Evolutionary conservation across 2,888 invertebrate species (phyloP).

Genomic region (Cybosia mesomella): DNA sequence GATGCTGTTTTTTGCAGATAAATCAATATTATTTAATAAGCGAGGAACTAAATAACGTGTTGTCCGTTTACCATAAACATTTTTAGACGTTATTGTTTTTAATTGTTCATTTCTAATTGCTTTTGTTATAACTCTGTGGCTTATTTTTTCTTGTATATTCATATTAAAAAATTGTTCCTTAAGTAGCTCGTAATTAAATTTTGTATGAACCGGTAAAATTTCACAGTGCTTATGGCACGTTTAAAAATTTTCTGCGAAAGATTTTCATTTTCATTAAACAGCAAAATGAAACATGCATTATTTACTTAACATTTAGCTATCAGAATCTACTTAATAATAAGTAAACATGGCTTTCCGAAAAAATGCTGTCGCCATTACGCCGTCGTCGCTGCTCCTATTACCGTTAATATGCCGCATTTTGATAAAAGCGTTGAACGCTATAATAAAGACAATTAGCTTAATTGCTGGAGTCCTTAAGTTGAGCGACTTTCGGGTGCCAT

Average conservation of each 20-base stretch:
- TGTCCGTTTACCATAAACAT: no score
- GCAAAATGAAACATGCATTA: background rate
- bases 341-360: constrained; percentile 3
- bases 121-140: no score
- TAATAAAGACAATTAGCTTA: constrained; percentile 76
- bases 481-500: constrained; percentile 67
- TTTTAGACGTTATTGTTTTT: no score
- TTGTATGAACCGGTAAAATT: no score
- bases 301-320: background rate
- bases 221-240: no score
- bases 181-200: no score
- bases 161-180: no score
- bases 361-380: constrained; percentile 28
- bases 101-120: no score
- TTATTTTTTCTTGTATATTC: no score
- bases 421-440: constrained; percentile 68
- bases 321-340: background rate
- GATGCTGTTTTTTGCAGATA: no score
- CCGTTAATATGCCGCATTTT: constrained; percentile 64
- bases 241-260: background rate
- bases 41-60: no score
- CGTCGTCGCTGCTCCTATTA: constrained; percentile 43
- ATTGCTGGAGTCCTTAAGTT: constrained; percentile 67
- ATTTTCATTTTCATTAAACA: background rate
- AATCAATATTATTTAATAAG: no score